Conservation (phyloP, 1,140 invertebrate genomes). For the Ostrea denselamellosa region DNA sequence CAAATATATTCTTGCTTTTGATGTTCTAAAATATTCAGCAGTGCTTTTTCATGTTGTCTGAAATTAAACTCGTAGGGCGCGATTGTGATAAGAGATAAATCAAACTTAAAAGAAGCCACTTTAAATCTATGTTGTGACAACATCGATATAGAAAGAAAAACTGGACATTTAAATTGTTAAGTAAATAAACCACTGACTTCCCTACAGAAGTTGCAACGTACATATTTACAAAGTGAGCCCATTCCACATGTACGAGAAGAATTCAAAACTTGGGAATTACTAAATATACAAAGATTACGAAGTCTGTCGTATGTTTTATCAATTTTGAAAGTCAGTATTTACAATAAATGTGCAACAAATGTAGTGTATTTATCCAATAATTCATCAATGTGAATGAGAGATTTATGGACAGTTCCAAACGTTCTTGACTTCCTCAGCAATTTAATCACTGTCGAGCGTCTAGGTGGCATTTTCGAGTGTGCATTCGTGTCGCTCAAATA, state of each 20-base stretch:
- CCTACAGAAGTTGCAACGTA: not conserved
- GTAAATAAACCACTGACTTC: not conserved
- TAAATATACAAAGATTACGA: not conserved
- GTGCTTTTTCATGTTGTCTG: not conserved
- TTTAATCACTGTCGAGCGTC: constrained; percentile 28
- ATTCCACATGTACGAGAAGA: not conserved
- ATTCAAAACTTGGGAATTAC: not conserved
- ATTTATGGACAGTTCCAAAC: not conserved
- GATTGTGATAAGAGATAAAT: not conserved
- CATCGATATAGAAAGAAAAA: not conserved
- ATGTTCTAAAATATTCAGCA: not conserved
- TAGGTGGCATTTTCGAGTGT: constrained; percentile 5
- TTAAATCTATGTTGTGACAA: not conserved
- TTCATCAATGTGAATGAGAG: not conserved
- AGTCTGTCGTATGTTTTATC: not conserved
- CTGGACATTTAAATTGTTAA: not conserved
- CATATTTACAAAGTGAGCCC: not conserved
- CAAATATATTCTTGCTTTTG: not conserved
- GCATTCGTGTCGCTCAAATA: not conserved
- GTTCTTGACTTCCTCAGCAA: constrained; percentile 4
- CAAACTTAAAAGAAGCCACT: not conserved
- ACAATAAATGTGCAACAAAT: not conserved
- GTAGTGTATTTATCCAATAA: not conserved
- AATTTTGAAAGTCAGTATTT: not conserved
- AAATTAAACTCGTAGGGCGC: not conserved